Conservation (phyloP, 2,888 invertebrate species). For the Tanytarsus gracilentus region DNA sequence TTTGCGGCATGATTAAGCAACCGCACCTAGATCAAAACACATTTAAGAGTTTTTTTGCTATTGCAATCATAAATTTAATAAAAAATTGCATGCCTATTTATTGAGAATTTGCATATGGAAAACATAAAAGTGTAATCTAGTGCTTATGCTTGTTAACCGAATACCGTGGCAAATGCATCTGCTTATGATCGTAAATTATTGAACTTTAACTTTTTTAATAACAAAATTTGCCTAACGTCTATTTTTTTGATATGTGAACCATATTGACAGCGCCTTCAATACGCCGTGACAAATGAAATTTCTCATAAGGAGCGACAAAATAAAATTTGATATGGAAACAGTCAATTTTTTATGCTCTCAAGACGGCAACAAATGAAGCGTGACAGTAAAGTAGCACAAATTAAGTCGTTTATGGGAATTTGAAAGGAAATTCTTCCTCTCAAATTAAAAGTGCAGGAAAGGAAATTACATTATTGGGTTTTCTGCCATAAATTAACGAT, state of each 20-base stretch:
- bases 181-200: background rate
- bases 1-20: background rate
- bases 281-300: slow-evolving; percentile 5
- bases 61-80: background rate
- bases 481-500: too few species aligned
- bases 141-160: slow-evolving; percentile 8
- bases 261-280: slow-evolving; percentile 1
- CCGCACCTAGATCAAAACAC: background rate
- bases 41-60: background rate
- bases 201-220: background rate
- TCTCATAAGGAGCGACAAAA: background rate
- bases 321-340: too few species aligned
- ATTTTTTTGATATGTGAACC: background rate
- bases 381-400: slow-evolving; percentile 6
- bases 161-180: background rate
- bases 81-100: slow-evolving; percentile 10
- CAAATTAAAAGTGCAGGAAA: too few species aligned
- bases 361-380: slow-evolving; percentile 1
- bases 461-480: too few species aligned
- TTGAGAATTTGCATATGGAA: background rate
- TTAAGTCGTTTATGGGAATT: slow-evolving; percentile 1
- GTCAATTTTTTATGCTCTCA: too few species aligned
- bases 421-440: background rate
- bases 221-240: background rate
- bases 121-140: slow-evolving; percentile 1